These are phyloP conservation scores for Tylochromis polylepis DNA, from an alignment of 2,113 vertebrate genomes.

Conservation along the genomic window DNA sequence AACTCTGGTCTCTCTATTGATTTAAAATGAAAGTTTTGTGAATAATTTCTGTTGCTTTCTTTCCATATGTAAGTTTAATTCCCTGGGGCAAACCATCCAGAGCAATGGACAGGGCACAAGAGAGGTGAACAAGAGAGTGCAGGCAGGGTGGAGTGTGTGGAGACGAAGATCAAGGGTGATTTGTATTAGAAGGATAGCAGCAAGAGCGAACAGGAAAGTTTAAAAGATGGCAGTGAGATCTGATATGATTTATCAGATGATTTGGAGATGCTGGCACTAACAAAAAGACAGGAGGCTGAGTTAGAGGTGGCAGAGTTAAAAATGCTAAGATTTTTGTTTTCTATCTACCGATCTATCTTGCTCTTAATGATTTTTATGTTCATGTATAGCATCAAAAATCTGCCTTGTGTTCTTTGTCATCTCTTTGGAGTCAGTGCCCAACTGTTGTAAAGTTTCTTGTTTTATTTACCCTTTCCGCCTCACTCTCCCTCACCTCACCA, in stretches of 20 bases:
- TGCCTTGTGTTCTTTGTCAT: not conserved
- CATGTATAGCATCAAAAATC: not conserved
- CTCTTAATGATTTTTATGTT: not conserved
- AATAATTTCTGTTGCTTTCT: not conserved
- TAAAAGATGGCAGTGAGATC: not conserved
- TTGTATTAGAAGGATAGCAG: not conserved
- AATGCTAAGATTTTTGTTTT: not conserved
- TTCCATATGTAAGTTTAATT: not conserved
- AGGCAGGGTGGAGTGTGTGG: not conserved
- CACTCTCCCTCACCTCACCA: too few relatives aligned
- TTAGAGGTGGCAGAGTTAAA: not conserved
- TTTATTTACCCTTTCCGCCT: too few relatives aligned
- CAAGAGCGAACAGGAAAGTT: not conserved
- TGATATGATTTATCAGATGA: fast-evolving
- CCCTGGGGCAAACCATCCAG: not conserved
- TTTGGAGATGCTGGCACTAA: not conserved
- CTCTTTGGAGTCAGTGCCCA: not conserved
- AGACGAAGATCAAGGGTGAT: not conserved
- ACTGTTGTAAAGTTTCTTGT: too few relatives aligned
- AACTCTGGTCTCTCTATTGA: not conserved
- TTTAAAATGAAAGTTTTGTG: not conserved
- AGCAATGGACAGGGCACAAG: not conserved
- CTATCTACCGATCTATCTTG: not conserved
- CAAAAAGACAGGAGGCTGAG: not conserved
- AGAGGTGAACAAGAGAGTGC: not conserved